These are phyloP conservation scores for Cherax destructor DNA, from an alignment of 1,140 invertebrate species.

Conservation along the genomic window DNA sequence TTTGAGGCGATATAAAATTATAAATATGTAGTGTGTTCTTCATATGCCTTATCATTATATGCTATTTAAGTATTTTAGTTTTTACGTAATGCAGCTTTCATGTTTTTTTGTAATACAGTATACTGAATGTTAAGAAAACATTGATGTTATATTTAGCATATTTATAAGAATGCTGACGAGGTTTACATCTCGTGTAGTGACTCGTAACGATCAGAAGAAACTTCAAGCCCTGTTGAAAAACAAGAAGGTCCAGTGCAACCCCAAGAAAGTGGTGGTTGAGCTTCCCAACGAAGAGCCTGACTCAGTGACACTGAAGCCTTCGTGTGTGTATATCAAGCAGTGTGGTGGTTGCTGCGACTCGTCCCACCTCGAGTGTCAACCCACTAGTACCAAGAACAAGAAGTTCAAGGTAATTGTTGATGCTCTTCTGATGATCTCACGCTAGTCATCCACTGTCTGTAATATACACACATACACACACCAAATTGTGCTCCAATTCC, in stretches of 20 bases:
- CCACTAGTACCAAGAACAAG: slow-evolving; percentile 17
- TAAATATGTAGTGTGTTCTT: no score
- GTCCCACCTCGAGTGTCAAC: slow-evolving; percentile 25
- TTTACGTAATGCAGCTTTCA: no score
- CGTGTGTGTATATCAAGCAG: slow-evolving; percentile 61
- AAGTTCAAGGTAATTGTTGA: slow-evolving; percentile 44
- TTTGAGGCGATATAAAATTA: no score
- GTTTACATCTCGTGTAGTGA: slow-evolving; percentile 2
- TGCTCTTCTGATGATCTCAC: background rate
- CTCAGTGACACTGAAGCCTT: slow-evolving; percentile 15
- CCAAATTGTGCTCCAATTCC: no score
- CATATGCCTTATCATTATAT: no score
- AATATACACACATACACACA: no score
- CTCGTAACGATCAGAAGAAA: background rate
- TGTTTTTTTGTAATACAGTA: no score
- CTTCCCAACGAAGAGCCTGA: slow-evolving; percentile 32
- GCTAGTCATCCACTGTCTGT: no score
- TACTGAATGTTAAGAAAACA: no score
- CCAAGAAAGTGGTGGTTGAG: slow-evolving; percentile 45
- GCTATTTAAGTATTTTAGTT: no score
- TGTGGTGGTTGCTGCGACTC: slow-evolving; percentile 49
- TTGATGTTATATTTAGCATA: no score
- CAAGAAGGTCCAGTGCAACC: slow-evolving; percentile 48
- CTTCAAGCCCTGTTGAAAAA: slow-evolving; percentile 24
- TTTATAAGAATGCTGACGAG: background rate